phyloP scores from a whole-genome alignment of 2,888 invertebrate genomes.

The Lapara coniferarum region DNA sequence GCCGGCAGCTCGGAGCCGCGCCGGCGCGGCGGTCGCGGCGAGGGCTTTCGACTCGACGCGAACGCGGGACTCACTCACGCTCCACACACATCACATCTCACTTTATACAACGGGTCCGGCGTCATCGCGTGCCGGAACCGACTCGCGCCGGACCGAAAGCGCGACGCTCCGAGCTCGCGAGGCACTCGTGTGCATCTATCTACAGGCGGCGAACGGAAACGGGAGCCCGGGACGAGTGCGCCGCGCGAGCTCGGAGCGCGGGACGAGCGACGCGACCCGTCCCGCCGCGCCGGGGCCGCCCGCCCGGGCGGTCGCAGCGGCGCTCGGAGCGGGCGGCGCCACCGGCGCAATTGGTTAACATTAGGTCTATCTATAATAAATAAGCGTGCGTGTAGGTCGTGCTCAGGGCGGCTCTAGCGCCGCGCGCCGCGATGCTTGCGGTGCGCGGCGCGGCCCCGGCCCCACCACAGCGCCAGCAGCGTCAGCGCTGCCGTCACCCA shows the following conservation, averaged over 20 bases:
- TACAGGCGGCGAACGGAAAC: constrained; percentile 19
- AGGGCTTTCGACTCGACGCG: constrained; percentile 35
- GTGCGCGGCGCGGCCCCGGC: constrained; percentile 70
- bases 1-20: constrained; percentile 30
- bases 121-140: constrained; percentile 28
- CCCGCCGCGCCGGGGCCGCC: constrained; percentile 50
- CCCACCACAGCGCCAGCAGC: constrained; percentile 72
- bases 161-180: constrained; percentile 35
- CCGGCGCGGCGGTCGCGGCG: constrained; percentile 38
- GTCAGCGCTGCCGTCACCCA: constrained; percentile 63
- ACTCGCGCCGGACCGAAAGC: constrained; percentile 38
- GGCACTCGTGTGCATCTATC: constrained; percentile 36
- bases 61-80: constrained; percentile 39
- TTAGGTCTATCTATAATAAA: constrained; percentile 82
- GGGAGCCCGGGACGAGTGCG: constrained; percentile 35
- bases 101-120: constrained; percentile 29
- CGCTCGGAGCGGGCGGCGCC: constrained; percentile 41
- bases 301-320: constrained; percentile 39
- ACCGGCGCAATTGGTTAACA: constrained; percentile 77
- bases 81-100: constrained; percentile 32
- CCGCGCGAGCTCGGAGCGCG: constrained; percentile 36
- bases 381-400: constrained; percentile 50
- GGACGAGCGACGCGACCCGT: constrained; percentile 48
- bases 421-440: constrained; percentile 84
- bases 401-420: constrained; percentile 82